These are phyloP conservation scores for Marronus borbonicus DNA, from an alignment of 2,888 invertebrate genomes.

Conservation along the genomic window DNA sequence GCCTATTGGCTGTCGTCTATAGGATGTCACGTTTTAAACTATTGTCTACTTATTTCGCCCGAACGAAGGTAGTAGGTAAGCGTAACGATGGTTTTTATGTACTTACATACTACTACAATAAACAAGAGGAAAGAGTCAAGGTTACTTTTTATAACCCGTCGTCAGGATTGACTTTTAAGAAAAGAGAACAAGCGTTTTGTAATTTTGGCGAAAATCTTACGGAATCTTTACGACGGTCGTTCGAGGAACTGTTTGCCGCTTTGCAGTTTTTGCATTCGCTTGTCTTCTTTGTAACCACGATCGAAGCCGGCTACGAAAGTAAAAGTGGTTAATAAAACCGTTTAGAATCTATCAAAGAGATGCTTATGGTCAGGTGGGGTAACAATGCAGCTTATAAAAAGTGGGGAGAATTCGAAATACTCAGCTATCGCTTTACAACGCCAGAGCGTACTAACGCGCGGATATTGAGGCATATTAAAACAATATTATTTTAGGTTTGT, in stretches of 20 bases:
- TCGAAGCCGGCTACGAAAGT: not conserved
- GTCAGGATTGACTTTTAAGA: not conserved
- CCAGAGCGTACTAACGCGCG: no score
- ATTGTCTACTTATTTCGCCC: not conserved
- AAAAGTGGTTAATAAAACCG: not conserved
- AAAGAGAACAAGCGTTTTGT: not conserved
- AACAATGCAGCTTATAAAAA: no score
- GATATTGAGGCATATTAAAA: no score
- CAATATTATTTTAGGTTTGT: no score
- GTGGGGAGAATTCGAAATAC: no score
- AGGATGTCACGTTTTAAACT: not conserved
- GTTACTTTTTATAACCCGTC: conserved; percentile 8
- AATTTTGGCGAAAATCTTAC: conserved; percentile 17
- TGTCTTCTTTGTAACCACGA: not conserved
- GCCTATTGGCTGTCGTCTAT: not conserved
- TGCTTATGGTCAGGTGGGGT: no score
- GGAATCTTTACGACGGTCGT: conserved; percentile 7
- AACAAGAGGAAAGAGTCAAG: conserved; percentile 5
- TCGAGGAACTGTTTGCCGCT: not conserved
- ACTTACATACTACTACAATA: no score
- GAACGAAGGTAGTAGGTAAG: conserved; percentile 6
- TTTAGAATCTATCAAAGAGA: no score
- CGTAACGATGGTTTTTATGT: no score
- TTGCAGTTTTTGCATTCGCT: not conserved
- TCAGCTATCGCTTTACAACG: no score